Base-by-base conservation (phyloP, 2,888 invertebrate species). In the Nemotelus pantherinus region DNA sequence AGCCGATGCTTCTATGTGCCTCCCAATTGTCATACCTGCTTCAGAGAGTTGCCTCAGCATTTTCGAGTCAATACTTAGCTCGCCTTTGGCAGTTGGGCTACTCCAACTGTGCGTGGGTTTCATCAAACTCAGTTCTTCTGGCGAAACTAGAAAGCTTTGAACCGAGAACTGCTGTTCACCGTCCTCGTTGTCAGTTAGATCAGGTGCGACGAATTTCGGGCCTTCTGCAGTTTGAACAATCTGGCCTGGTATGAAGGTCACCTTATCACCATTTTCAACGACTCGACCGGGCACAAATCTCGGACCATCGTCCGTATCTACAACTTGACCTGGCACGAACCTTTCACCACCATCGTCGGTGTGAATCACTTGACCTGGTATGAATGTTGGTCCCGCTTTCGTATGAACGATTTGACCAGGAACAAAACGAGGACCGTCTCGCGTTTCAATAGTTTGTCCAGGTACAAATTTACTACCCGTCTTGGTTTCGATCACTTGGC, bases 161-260 rank as follows among this genome's bases (percentile, higher is more conserved):
- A 93, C 92, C 2, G 92, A 92, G 84, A 92, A 92, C 82, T 92
- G 91, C 63, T 91, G 87, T 58, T 88, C 88, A 0, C 91, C 91
- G 83, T 91, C 91, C 70, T 91, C 90, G 0, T 91, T 91, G 83
- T 92, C 91, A 6, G 89, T 90, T 3, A 92, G 87, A 83, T 92
- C 92, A 43, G 92, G 92, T 0, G 92, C 92, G 3, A 93, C 90
- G 83, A 92, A 93, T 80, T 90, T 90, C 2, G 91, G 88, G 0
- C 94, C 94, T 83, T 90, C 91, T 60, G 92, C 91, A 43, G 93
- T 93, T 84, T 92, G 90, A 50, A 94, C 89, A 6, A 93, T 93
- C 88, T 94, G 93, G 1, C 94, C 94, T 4, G 94, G 93, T 3
- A 94, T 91, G 85, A 94, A 94, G 76, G 92, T 92, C 2, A 93